Evolutionary conservation across 2,113 vertebrate genomes (phyloP), one percentile per base, ranked within the genome.

Genomic region (Lota lota): DNA sequence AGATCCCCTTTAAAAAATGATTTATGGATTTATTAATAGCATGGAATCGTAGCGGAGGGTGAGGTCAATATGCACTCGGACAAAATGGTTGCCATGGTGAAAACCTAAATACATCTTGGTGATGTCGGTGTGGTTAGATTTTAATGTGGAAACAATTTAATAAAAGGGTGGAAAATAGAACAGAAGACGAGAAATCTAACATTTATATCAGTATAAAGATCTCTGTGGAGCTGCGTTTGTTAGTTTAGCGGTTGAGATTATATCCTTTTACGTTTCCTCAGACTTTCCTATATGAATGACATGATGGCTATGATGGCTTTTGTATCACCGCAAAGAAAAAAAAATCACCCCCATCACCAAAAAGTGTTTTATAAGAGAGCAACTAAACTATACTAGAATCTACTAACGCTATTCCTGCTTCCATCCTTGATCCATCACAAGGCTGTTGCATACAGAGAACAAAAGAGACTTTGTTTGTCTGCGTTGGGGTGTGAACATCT

Each of bases 221-320:
- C 78, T 76, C 82, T 72, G 67, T 75, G 20, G 70, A 75, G 40
- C 67, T 59, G 24, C 67, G 65, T 67, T 1, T 4, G 67, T 74
- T 68, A 75, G 70, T 75, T 74, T 80, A 73, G 80, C 82, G 72
- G 79, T 56, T 72, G 60, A 81, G 77, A 79, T 54, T 21, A 63
- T 81, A 73, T 82, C 76, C 69, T 76, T 64, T 76, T 78, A 50
- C 72, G 59, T 61, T 40, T 54, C 16, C 70, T 80, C 79, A 85
- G 73, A 77, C 69, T 79, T 87, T 88, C 75, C 79, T 69, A 59
- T 22, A 11, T 19, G 69, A 60, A 78, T 79, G 68, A 59, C 56
- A 63, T 56, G 3, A 24, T 11, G 40, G 6, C 7, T 11, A 10
- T 14, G 8, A 10, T 47, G 40, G 40, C 10, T 47, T 71, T 71